Conservation (phyloP, 2,113 vertebrate species). For the Halcyon malimbica region DNA sequence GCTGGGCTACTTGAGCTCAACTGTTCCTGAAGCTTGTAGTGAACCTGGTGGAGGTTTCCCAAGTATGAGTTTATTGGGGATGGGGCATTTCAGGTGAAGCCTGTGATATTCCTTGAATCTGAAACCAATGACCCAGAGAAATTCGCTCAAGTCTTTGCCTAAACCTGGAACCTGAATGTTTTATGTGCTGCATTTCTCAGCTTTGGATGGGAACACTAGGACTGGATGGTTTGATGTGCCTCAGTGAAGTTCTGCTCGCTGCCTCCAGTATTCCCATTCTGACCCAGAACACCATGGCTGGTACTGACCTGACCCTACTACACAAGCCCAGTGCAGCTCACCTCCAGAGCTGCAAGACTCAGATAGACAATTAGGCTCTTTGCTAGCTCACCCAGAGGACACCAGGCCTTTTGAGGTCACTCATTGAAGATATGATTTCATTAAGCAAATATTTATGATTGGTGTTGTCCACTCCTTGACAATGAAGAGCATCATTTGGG, state of each 20-base stretch:
- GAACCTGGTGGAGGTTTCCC: background rate
- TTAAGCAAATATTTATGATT: conserved; percentile 56
- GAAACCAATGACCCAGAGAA: background rate
- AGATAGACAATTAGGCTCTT: background rate
- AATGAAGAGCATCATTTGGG: background rate
- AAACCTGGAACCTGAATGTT: background rate
- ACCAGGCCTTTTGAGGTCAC: conserved; percentile 2
- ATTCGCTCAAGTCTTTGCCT: background rate
- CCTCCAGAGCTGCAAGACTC: background rate
- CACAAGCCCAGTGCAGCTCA: background rate
- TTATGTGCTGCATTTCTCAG: background rate
- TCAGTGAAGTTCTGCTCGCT: background rate
- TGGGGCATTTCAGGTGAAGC: background rate
- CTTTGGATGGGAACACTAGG: background rate
- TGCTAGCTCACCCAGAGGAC: conserved; percentile 29
- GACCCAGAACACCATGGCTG: background rate
- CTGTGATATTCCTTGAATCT: background rate
- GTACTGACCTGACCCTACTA: background rate
- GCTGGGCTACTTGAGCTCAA: background rate
- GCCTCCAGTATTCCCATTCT: background rate
- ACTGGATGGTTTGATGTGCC: background rate
- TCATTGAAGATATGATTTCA: conserved; percentile 26
- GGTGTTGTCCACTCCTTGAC: conserved; percentile 15
- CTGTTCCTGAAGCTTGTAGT: background rate
- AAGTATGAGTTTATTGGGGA: background rate